These are phyloP conservation scores for Drosophila biarmipes DNA, from an alignment of 1,140 invertebrate genomes.

Conservation along the genomic window DNA sequence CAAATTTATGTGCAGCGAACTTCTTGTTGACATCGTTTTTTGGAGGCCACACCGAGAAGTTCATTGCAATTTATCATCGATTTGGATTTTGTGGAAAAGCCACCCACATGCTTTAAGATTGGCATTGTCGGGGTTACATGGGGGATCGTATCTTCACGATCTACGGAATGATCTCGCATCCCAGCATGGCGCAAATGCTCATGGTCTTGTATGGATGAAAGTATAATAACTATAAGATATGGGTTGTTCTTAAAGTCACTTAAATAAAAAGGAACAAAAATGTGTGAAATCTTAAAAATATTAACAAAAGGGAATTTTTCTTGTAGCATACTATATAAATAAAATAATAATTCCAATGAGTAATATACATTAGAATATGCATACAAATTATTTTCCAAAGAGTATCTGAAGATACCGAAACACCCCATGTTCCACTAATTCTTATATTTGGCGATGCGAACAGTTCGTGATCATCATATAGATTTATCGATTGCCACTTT, in stretches of 20 bases:
- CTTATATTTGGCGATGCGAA: conserved; percentile 11
- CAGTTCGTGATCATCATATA: conserved; percentile 49
- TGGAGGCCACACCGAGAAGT: conserved; percentile 71
- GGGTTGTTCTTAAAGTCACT: not conserved
- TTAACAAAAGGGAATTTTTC: not conserved
- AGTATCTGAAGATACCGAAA: not conserved
- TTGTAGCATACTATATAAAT: too few relatives aligned
- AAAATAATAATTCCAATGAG: too few relatives aligned
- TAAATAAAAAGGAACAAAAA: too few relatives aligned
- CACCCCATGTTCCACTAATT: not conserved
- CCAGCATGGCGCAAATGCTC: conserved; percentile 38
- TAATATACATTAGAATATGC: not conserved
- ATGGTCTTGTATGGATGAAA: conserved; percentile 2
- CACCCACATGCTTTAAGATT: conserved; percentile 53
- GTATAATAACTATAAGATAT: conserved; percentile 5
- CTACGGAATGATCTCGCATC: conserved; percentile 22
- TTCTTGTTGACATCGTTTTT: conserved; percentile 53
- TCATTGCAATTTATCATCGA: conserved; percentile 69
- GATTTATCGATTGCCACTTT: conserved; percentile 40
- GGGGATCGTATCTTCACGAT: conserved; percentile 21
- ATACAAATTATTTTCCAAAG: not conserved
- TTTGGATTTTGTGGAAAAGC: conserved; percentile 35
- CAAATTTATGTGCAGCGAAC: conserved; percentile 61
- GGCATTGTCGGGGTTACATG: conserved; percentile 20
- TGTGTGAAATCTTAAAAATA: not conserved